Evolutionary conservation across 2,797 vertebrate genomes (phyloP), one percentile per base, ranked within the genome.

Genomic region (Botia kubotai): DNA sequence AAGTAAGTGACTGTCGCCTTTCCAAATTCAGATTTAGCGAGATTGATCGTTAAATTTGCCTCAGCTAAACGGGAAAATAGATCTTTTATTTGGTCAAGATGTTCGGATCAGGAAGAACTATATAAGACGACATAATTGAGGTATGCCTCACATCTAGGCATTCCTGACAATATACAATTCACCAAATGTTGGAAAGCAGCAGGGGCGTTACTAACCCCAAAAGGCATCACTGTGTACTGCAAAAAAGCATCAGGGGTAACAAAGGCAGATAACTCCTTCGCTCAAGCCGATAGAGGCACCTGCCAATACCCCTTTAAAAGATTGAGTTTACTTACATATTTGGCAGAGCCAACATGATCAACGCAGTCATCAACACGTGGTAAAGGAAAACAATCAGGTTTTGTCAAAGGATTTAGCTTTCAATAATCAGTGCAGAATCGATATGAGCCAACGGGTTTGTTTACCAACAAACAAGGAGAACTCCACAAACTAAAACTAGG

Each of bases 401-500:
- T 43, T 19, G 65, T 67, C 11, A 21, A 0, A 12, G 63, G 11
- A n/a, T 66, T 66, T 12, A 43, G 33, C 6, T 66, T 66, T 8
- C 63, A 10, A 11, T 66, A 50, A 50, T 50, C 62, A 3, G 62
- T 65, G 4, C 62, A 65, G 17, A 65, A n/a, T 11, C 29, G 62
- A 16, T 33, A 63, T 1, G 26, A 33, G 2, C 14, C 26, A 5
- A 39, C 63, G 10, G 63, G 10, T 66, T 46, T 68, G 21, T 4
- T 67, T 2, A 46, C 65, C 12, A 67, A 1, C 2, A 67, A 17
- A 17, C 65, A 43, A 1, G 36, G 36, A 13, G 65, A 46, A 5
- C 65, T 46, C 36, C 36, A 67, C 8, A 36, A 67, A 46, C 65
- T 67, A 3, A 67, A 67, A 67, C 65, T 67, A 0, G 39, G n/a